These are phyloP conservation scores for Euproctis similis DNA, from an alignment of 2,888 invertebrate species.

Conservation along the genomic window DNA sequence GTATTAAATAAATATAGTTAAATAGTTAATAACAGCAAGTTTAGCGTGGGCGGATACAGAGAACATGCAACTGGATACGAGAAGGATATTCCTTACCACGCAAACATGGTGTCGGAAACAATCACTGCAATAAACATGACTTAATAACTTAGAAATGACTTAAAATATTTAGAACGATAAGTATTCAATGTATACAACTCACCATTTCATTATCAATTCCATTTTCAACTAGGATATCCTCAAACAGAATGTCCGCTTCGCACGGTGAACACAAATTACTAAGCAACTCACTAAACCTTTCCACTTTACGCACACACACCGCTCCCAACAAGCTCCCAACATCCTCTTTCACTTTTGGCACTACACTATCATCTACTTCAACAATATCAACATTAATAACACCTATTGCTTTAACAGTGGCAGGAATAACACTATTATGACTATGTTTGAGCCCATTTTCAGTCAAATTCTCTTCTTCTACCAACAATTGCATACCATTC, in stretches of 20 bases:
- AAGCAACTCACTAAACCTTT: conserved; percentile 70
- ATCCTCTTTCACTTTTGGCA: conserved; percentile 60
- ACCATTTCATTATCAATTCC: conserved; percentile 55
- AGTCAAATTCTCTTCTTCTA: conserved; percentile 30
- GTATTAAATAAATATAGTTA: no score
- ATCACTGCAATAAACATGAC: no score
- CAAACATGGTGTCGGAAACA: no score
- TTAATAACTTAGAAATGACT: no score
- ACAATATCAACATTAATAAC: conserved; percentile 30
- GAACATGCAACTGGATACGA: no score
- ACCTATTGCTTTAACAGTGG: conserved; percentile 36
- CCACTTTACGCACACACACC: conserved; percentile 70
- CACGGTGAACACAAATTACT: conserved; percentile 69
- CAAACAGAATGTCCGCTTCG: conserved; percentile 65
- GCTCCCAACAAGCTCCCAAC: conserved; percentile 56
- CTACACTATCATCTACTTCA: conserved; percentile 50
- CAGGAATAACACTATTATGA: conserved; percentile 49
- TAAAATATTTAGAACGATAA: no score
- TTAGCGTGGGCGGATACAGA: no score
- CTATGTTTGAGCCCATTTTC: conserved; percentile 44
- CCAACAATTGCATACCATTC: conserved; percentile 32
- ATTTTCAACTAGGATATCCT: conserved; percentile 63
- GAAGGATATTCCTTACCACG: no score
- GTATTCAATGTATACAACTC: conserved; percentile 24
- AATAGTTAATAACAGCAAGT: no score